Evolutionary conservation across 2,888 invertebrate genomes (phyloP).

Genomic region (Melieria crassipennis): DNA sequence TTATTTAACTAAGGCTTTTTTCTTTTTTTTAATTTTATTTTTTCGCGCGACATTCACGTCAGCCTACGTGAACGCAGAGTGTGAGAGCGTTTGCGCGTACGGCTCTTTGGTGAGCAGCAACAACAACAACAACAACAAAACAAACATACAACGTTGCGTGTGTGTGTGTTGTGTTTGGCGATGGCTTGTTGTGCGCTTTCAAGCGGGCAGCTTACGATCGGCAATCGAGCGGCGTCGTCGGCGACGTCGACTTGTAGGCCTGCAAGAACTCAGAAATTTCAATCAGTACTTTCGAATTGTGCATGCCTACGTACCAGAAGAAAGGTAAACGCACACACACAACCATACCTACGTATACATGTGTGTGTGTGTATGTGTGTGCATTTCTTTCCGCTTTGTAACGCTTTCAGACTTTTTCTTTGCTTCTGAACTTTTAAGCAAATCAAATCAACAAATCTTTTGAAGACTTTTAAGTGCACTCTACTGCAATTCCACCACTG

Average conservation of each 20-base stretch:
- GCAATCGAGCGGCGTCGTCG: no score
- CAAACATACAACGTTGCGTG: no score
- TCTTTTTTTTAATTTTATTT: neutral
- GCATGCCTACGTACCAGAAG: no score
- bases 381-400: neutral
- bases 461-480: no score
- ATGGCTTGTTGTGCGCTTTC: conserved; percentile 14
- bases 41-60: neutral
- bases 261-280: conserved; percentile 24
- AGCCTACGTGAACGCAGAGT: no score
- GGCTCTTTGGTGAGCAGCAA: no score
- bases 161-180: neutral
- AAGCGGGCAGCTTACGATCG: neutral
- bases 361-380: neutral
- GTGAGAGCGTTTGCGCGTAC: no score
- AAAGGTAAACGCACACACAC: neutral
- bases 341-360: neutral
- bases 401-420: conserved; percentile 5
- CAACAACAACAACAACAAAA: no score
- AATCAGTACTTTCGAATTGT: conserved; percentile 22
- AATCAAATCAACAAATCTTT: no score
- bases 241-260: conserved; percentile 1
- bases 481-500: no score
- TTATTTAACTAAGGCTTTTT: conserved; percentile 4
- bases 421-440: neutral